phyloP scores from a whole-genome alignment of 2,888 invertebrate species.

The Diarsia rubi region DNA sequence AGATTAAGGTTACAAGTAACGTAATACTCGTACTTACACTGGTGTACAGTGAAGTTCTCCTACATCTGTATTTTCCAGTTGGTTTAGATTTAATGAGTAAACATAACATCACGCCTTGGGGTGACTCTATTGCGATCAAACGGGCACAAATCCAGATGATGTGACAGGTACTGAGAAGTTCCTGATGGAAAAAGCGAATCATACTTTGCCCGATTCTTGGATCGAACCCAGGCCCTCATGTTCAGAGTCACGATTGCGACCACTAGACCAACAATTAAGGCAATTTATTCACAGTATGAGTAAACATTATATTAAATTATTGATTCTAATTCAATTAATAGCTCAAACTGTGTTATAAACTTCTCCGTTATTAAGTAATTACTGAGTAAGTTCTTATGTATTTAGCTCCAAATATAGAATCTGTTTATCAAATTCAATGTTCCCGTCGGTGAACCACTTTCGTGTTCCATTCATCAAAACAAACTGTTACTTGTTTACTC shows the following conservation, averaged over 20 bases:
- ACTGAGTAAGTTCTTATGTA: background rate
- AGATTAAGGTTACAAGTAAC: conserved; percentile 30
- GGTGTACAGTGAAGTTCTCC: background rate
- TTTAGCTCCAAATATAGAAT: background rate
- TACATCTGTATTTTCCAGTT: background rate
- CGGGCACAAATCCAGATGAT: no score
- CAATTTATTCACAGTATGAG: no score
- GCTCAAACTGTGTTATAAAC: background rate
- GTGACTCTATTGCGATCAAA: no score
- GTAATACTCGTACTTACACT: background rate
- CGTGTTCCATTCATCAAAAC: conserved; percentile 32
- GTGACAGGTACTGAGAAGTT: no score
- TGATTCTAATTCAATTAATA: background rate
- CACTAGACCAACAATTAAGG: no score
- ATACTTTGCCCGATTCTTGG: no score
- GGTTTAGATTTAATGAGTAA: background rate
- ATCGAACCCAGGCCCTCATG: no score
- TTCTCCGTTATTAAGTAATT: background rate
- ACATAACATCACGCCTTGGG: no score
- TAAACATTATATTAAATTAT: no score
- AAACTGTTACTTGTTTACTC: conserved; percentile 42
- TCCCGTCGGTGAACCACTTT: conserved; percentile 28
- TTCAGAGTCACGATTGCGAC: no score
- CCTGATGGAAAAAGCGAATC: no score
- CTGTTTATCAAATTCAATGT: conserved; percentile 34